Evolutionary conservation across 2,113 vertebrate genomes (phyloP), one percentile per base, ranked within the genome.

Genomic region (Pandion haliaetus): DNA sequence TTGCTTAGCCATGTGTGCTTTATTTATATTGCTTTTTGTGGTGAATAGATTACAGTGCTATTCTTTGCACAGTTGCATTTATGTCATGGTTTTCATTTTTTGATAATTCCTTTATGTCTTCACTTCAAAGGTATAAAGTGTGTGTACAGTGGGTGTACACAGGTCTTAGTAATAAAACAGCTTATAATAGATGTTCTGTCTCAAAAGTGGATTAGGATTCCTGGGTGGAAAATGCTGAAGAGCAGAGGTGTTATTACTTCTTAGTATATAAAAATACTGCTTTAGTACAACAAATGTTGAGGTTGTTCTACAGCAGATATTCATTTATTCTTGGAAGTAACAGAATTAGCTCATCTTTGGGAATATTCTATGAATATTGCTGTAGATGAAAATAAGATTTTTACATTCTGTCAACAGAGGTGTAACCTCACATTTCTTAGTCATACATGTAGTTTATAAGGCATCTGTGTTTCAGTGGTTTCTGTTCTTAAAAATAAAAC

Each of bases 21-120:
- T 94, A 86, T 96, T 94, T 93, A 13, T 90, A 44, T n/a, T 3
- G 5, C 81, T 72, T 95, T 93, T 95, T 65, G 29, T 82, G 54
- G 70, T 91, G 93, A 91, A 44, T 59, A 77, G 58, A 58, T 89
- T 79, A 38, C 70, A 73, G 29, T 50, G 54, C 36, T 84, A 0
- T 93, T 86, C 69, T 84, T 91, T 93, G 70, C 62, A 70, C 59
- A 42, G 5, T 77, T 88, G 45, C 70, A 58, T 83, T 90, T 92
- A 49, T 58, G 58, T 71, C 78, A 80, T 80, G 49, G 23, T 85
- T 96, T 81, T 66, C 6, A 10, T 54, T 96, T 95, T 95, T 91
- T 80, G 29, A 47, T 80, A 62, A 70, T 95, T 92, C 83, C 70
- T 88, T 77, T 61, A 77, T 81, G 69, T 50, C 81, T 88, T 95